phyloP scores from a whole-genome alignment of 2,797 vertebrate genomes.

The Calcarius lapponicus region DNA sequence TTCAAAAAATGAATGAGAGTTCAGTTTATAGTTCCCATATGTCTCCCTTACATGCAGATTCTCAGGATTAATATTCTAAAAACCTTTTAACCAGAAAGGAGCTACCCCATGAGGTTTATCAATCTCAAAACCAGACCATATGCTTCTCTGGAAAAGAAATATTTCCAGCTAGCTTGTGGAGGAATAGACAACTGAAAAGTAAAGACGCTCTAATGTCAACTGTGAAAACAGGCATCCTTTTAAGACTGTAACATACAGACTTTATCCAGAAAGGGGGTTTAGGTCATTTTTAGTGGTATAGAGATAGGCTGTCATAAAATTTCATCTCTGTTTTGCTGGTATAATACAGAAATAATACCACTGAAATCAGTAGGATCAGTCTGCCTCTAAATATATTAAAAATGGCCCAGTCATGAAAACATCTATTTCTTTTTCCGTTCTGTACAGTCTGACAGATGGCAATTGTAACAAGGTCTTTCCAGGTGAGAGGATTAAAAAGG shows the following conservation, averaged over 20 bases:
- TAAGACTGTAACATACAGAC: not conserved
- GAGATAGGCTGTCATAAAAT: not conserved
- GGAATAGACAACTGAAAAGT: not conserved
- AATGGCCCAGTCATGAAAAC: not conserved
- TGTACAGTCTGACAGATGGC: not conserved
- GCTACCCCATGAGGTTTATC: slow-evolving; percentile 49
- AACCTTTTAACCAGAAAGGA: slow-evolving; percentile 55
- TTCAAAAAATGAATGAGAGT: not conserved
- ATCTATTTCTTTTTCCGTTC: not conserved
- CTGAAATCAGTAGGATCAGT: not conserved
- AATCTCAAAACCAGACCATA: slow-evolving; percentile 51
- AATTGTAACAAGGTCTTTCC: not conserved
- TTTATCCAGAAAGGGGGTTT: not conserved
- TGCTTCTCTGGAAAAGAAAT: slow-evolving; percentile 33
- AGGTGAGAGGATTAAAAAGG: not conserved
- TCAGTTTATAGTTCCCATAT: not conserved
- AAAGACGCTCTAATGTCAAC: not conserved
- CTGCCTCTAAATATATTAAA: not conserved
- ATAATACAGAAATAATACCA: not conserved
- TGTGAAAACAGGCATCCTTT: not conserved
- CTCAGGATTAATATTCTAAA: slow-evolving; percentile 59
- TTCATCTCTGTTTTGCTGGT: not conserved
- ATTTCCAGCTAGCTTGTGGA: not conserved
- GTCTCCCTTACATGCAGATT: slow-evolving; percentile 36
- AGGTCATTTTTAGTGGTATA: not conserved